Evolutionary conservation across 2,888 invertebrate genomes (phyloP).

Genomic region (Piscicola geometra): DNA sequence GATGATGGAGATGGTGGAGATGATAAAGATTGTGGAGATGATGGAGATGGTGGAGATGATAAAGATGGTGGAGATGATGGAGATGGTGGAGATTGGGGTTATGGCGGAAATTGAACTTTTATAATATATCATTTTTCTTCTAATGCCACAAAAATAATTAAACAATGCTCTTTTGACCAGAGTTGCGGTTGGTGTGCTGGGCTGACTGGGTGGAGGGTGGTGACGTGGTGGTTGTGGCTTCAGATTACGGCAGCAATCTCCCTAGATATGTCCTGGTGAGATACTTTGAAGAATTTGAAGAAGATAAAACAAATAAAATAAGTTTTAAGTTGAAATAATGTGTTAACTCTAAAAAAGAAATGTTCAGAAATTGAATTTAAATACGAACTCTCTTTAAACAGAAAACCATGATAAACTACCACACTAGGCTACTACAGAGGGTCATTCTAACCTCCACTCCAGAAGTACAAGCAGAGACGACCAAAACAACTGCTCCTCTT

Average conservation of each 20-base stretch:
- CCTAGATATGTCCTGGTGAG: constrained; percentile 24
- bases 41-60: no score
- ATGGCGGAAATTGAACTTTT: no score
- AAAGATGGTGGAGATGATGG: no score
- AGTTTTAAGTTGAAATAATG: background rate
- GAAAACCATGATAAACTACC: background rate
- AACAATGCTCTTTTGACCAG: constrained; percentile 11
- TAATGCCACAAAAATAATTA: no score
- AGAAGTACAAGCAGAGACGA: background rate
- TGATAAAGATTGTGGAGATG: no score
- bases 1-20: no score
- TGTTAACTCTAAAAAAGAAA: background rate
- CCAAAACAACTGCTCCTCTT: background rate
- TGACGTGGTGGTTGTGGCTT: constrained; percentile 21
- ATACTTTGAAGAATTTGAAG: background rate
- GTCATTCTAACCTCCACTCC: background rate
- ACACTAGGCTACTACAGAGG: background rate
- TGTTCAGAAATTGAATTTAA: background rate
- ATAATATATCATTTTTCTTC: no score
- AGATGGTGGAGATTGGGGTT: no score
- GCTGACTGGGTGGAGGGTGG: constrained; percentile 34
- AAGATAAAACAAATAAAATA: background rate
- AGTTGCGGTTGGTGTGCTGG: constrained; percentile 31
- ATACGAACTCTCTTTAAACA: background rate
- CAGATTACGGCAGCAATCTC: constrained; percentile 3